Conservation (phyloP, 64 coral and sea anemone species). For the Astreopora myriophthalma region DNA sequence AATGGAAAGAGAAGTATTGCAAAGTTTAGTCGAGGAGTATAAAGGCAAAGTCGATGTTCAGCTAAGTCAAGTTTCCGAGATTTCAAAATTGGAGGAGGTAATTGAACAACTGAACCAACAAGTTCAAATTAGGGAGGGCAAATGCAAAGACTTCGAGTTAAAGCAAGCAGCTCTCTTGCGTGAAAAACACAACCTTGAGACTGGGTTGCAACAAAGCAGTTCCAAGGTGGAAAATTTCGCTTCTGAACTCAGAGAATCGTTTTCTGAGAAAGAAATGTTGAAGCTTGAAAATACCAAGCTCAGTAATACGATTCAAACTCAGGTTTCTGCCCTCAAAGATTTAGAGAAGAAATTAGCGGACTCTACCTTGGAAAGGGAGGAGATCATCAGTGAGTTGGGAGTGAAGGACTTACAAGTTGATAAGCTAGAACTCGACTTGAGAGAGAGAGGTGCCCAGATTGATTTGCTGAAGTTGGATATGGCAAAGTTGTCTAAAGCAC, state of each 20-base stretch:
- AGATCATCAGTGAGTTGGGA: constrained; percentile 28
- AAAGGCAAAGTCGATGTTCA: constrained; percentile 28
- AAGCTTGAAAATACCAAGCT: constrained; percentile 58
- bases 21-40: constrained; percentile 43
- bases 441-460: constrained; percentile 81
- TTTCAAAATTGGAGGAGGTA: constrained; percentile 9
- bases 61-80: neutral
- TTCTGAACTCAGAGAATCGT: constrained; percentile 53
- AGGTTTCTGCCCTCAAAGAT: constrained; percentile 27
- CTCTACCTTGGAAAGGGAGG: constrained; percentile 51
- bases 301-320: constrained; percentile 41
- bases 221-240: constrained; percentile 37
- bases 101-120: constrained; percentile 37
- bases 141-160: constrained; percentile 59
- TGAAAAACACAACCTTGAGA: constrained; percentile 70
- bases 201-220: constrained; percentile 51
- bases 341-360: constrained; percentile 61
- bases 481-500: constrained; percentile 51
- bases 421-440: constrained; percentile 80
- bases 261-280: constrained; percentile 63
- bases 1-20: constrained; percentile 54
- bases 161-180: constrained; percentile 39
- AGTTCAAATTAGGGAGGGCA: constrained; percentile 25
- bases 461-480: constrained; percentile 82
- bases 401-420: constrained; percentile 67